These are phyloP conservation scores for Epistrophella euchroma DNA, from an alignment of 2,888 invertebrate genomes.

Conservation along the genomic window DNA sequence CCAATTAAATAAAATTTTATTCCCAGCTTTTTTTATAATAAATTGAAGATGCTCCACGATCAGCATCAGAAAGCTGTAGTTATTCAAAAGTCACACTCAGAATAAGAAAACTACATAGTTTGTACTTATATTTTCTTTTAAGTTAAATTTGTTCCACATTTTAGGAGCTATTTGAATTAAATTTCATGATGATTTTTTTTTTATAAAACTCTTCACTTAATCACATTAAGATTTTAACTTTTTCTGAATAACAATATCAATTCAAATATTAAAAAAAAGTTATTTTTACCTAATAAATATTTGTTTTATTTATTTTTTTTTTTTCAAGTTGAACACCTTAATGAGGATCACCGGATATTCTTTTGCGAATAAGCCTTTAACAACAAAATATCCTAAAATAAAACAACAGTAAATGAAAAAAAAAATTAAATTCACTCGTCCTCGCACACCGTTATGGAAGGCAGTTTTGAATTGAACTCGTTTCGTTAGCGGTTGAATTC, in stretches of 20 bases:
- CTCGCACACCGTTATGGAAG: constrained; percentile 72
- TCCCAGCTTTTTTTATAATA: not conserved
- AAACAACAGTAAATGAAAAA: constrained; percentile 15
- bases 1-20: constrained; percentile 2
- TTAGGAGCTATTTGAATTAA: not conserved
- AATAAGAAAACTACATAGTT: not conserved
- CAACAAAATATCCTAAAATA: constrained; percentile 46
- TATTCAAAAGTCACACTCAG: not conserved
- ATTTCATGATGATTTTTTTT: constrained; percentile 1
- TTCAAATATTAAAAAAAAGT: not conserved
- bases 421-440: constrained; percentile 75
- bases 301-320: not conserved
- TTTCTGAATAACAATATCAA: not conserved
- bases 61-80: not conserved
- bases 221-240: constrained; percentile 42
- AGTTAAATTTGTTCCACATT: constrained; percentile 7
- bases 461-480: constrained; percentile 79
- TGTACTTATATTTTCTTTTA: not conserved
- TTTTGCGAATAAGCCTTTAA: not conserved
- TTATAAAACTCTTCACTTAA: constrained; percentile 50
- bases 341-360: constrained; percentile 43
- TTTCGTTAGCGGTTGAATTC: constrained; percentile 82
- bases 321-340: not conserved
- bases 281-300: constrained; percentile 5
- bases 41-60: constrained; percentile 22